Percentiles rank a stretch among this genome's conserved stretches.
Conservation (phyloP, 2,888 invertebrate genomes). For the Cristatella mucedo region DNA sequence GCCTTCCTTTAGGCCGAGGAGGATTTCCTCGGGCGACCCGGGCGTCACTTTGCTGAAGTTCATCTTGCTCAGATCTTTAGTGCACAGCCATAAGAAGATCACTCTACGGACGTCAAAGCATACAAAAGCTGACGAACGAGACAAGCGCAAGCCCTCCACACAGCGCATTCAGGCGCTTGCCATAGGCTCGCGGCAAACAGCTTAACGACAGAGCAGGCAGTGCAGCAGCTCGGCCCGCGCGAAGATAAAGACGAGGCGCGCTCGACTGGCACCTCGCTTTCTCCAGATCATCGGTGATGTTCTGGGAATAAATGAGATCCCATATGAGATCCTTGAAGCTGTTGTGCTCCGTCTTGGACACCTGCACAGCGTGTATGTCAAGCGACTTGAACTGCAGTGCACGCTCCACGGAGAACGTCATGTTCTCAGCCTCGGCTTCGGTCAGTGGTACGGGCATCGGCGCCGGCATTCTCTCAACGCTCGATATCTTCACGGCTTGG, state of each 20-base stretch:
- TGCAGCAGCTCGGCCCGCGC: too few relatives aligned
- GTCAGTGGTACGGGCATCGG: constrained; percentile 2
- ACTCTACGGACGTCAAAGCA: too few relatives aligned
- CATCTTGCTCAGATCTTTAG: constrained; percentile 36
- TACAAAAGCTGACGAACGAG: too few relatives aligned
- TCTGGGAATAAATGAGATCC: constrained; percentile 33
- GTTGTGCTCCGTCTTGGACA: constrained; percentile 32
- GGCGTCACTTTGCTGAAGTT: constrained; percentile 31
- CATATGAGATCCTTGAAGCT: constrained; percentile 36
- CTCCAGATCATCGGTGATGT: constrained; percentile 32
- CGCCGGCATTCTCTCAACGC: background rate
- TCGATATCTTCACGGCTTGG: constrained; percentile 2
- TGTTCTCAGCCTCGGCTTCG: constrained; percentile 2
- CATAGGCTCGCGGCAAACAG: too few relatives aligned
- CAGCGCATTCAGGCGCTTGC: too few relatives aligned
- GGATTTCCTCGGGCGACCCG: constrained; percentile 36
- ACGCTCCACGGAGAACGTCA: constrained; percentile 5
- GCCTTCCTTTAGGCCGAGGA: constrained; percentile 35
- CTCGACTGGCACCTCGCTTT: constrained; percentile 36
- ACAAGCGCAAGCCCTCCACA: too few relatives aligned
- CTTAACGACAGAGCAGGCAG: too few relatives aligned
- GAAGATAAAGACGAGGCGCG: too few relatives aligned
- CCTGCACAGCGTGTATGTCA: constrained; percentile 32
- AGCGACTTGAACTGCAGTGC: constrained; percentile 23
- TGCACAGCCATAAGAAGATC: constrained; percentile 38